Percentiles rank a stretch among this genome's conserved stretches.
phyloP scores from a whole-genome alignment of 2,113 vertebrate species.

The Catagonus wagneri region DNA sequence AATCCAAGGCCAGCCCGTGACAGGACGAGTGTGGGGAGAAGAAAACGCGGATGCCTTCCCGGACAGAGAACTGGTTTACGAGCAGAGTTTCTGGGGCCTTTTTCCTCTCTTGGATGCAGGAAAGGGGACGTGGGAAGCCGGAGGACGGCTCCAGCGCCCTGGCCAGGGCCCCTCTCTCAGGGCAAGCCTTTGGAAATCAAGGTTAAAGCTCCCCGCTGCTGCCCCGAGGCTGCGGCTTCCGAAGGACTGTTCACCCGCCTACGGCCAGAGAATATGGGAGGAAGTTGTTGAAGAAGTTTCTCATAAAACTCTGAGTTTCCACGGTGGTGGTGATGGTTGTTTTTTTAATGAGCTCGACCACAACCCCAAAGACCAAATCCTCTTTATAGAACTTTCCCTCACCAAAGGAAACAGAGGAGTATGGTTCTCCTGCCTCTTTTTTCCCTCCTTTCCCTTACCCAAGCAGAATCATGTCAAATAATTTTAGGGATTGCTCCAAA shows the following conservation, averaged over 20 bases:
- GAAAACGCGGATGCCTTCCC: background rate
- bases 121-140: constrained; percentile 36
- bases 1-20: constrained; percentile 71
- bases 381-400: constrained; percentile 76
- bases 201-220: constrained; percentile 83
- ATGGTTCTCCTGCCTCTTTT: background rate
- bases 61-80: constrained; percentile 56
- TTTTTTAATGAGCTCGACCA: constrained; percentile 78
- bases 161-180: constrained; percentile 38
- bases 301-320: constrained; percentile 78
- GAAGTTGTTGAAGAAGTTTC: constrained; percentile 84
- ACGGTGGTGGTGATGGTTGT: constrained; percentile 54
- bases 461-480: constrained; percentile 79
- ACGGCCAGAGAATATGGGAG: constrained; percentile 67
- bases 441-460: background rate
- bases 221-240: constrained; percentile 62
- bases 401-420: constrained; percentile 67
- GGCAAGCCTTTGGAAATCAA: constrained; percentile 80
- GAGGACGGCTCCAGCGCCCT: background rate
- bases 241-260: constrained; percentile 42
- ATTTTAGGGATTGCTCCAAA: constrained; percentile 84
- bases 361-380: constrained; percentile 73
- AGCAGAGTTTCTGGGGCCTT: constrained; percentile 52
- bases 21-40: constrained; percentile 1
- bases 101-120: background rate